phyloP scores from a whole-genome alignment of 30 jellyfish, hydroid and myxozoan genomes.

The Chrysaora quinquecirrha region DNA sequence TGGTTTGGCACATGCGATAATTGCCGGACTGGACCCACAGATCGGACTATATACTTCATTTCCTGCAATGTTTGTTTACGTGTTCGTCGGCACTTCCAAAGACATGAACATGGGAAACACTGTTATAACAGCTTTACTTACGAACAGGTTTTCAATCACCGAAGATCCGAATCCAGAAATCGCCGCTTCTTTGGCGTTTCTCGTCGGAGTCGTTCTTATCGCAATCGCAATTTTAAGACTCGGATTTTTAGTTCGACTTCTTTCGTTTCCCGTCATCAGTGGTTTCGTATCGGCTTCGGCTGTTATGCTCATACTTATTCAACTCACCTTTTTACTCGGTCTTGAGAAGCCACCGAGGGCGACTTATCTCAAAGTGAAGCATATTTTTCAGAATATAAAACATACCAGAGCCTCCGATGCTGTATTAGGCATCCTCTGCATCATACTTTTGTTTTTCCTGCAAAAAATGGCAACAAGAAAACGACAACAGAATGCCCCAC shows the following conservation, averaged over 20 bases:
- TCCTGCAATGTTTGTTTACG: background rate
- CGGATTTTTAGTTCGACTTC: background rate
- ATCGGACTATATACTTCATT: background rate
- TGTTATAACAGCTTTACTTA: background rate
- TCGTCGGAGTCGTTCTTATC: background rate
- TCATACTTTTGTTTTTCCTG: background rate
- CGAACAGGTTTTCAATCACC: background rate
- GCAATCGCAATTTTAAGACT: background rate
- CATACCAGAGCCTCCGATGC: background rate
- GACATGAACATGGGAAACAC: background rate
- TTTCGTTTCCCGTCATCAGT: constrained; percentile 3
- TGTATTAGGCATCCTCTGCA: background rate
- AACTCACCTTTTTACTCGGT: background rate
- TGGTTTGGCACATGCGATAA: background rate
- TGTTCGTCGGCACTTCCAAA: background rate
- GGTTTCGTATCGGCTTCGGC: constrained; percentile 5
- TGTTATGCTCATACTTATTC: background rate
- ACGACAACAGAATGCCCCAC: background rate
- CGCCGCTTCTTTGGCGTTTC: background rate
- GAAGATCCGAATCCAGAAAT: background rate
- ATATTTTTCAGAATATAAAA: background rate
- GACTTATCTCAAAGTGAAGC: background rate
- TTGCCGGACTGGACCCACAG: background rate
- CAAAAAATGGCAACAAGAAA: background rate
- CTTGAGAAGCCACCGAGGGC: background rate